Base-by-base conservation (phyloP, 2,888 invertebrate genomes). In the Lasioglossum lativentre region DNA sequence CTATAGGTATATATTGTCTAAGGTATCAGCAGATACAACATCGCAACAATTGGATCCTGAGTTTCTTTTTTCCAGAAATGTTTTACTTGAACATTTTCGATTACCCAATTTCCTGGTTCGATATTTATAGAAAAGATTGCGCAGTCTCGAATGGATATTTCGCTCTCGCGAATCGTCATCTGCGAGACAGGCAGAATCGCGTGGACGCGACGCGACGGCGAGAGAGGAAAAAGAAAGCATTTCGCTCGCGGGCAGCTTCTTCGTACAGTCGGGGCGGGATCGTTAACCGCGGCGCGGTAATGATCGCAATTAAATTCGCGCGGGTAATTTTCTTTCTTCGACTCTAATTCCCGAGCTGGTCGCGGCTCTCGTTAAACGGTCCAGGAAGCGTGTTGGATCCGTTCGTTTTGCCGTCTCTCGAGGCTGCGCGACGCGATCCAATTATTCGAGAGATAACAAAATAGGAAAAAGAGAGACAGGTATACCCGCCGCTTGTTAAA, bases 221-320 rank as follows among this genome's bases (percentile, higher is more conserved):
- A 10, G 52, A 52, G 52, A 47, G 19, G 34, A 74, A 42, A 66
- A 59, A n/a, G 47, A 72, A 34, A 23, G 40, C 16, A 30, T 52
- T 40, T 45, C 59, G 59, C 6, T 14, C 30, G 63, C 63, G 14
- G 34, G 38, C 34, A 19, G 34, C 38, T 23, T 38, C 71, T 70
- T 45, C 81, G 74, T 76, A 1, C 63, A 75, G 4, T n/a, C 42
- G 45, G 63, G 70, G 73, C 89, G 83, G 76, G 74, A 81, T 80
- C 82, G 75, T 84, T 86, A 82, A 86, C 84, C 80, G 77, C 88
- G 42, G 45, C 63, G 45, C 70, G 84, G 47, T 90, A 89, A 89
- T 85, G 81, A 86, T 80, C 70, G 78, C 83, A 86, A 90, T 89
- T 89, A 89, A 82, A 89, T 88, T 90, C 81, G 81, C 72, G 75